Base-by-base conservation (phyloP, 2,113 vertebrate genomes). In the Ammodytes marinus region DNA sequence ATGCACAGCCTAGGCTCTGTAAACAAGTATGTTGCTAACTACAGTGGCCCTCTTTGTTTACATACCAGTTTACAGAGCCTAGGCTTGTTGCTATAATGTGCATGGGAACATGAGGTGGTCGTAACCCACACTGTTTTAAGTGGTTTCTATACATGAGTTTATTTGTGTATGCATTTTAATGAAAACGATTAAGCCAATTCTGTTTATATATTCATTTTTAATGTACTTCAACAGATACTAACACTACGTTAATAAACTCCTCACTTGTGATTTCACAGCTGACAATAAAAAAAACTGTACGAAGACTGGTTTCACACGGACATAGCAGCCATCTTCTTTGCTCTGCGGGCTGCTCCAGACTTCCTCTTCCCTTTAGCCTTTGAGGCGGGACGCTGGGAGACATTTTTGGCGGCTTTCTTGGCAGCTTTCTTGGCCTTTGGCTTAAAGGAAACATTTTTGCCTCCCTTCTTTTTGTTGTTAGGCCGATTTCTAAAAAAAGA, bases 341-440 rank as follows among this genome's bases (percentile, higher is more conserved):
- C 79, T 63, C 90, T 81, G 17, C 69, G 77, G 37, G 84, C 80
- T 0, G 85, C 84, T 47, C 86, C 86, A 0, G 81, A 85, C 76
- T 80, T 93, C 81, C 74, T 86, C 57, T 85, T 91, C 0, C 40
- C 46, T 81, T 79, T 76, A 5, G 15, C 3, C 60, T 82, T 86
- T 14, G 42, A 1, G 0, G 15, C 1, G 5, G 61, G 39, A 14
- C 4, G 61, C 47, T 13, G 69, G 27, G 82, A 42, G 0, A 4
- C 4, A 6, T 37, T 66, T 45, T 60, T 85, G 0, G 6, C 50
- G 42, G 80, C 64, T 0, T 5, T 55, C 72, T 85, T 93, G 63
- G 75, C 69, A 17, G 80, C 64, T 0, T 5, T 55, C 72, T 85
- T 93, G 63, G 75, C 66, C 27, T 27, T 27, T 27, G 27, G 27